Evolutionary conservation across 1,140 invertebrate species (phyloP).

Genomic region (Polypedilum pembai): DNA sequence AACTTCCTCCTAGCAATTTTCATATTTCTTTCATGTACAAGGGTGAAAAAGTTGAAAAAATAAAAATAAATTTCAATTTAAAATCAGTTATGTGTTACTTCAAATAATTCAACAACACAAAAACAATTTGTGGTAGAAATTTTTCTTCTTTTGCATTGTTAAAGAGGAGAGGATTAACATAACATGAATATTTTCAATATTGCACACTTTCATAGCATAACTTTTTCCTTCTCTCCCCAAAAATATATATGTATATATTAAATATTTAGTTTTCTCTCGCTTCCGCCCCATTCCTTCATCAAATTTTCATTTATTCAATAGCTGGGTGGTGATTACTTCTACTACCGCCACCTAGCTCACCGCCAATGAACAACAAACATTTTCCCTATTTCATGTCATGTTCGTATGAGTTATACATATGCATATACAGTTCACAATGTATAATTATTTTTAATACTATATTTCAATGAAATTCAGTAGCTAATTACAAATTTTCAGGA

Average conservation of each 20-base stretch:
- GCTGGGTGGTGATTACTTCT: neutral
- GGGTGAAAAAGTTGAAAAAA: neutral
- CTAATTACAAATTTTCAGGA: slow-evolving; percentile 18
- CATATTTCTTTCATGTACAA: neutral
- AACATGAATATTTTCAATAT: slow-evolving; percentile 29
- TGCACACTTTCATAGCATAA: neutral
- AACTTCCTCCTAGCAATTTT: neutral
- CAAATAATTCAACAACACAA: slow-evolving; percentile 19
- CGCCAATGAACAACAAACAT: slow-evolving; percentile 2
- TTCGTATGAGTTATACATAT: slow-evolving; percentile 12
- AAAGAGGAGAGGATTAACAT: slow-evolving; percentile 11
- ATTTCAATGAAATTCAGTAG: slow-evolving; percentile 17
- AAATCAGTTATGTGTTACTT: slow-evolving; percentile 26
- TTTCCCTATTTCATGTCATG: slow-evolving; percentile 15
- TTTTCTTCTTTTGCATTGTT: neutral
- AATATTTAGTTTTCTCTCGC: neutral
- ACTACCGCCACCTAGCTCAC: neutral
- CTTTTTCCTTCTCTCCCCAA: neutral
- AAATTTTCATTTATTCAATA: neutral
- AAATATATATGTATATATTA: too few relatives aligned
- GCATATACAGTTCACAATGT: neutral
- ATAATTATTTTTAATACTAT: slow-evolving; percentile 20
- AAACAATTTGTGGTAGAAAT: slow-evolving; percentile 24
- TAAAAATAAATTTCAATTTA: slow-evolving; percentile 18
- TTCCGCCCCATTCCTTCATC: neutral